These are phyloP conservation scores for Pachliopta kotzebuea DNA, from an alignment of 2,888 invertebrate species.

Conservation along the genomic window DNA sequence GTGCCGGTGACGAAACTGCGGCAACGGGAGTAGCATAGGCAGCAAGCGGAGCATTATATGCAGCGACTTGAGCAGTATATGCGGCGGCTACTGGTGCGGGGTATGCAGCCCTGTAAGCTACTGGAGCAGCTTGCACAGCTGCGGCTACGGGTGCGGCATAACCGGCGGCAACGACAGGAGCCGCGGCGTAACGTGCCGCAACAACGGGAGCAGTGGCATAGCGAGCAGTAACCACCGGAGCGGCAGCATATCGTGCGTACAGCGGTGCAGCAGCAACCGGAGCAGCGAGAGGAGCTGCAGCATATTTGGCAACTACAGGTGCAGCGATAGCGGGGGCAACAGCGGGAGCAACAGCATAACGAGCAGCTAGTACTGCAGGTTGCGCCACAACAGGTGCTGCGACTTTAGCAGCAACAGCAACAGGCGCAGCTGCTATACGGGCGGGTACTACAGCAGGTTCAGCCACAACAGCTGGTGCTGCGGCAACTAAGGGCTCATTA, in stretches of 20 bases:
- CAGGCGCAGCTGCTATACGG: conserved; percentile 47
- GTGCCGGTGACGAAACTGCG: conserved; percentile 37
- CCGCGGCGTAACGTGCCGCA: conserved; percentile 38
- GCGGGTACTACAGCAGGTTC: conserved; percentile 51
- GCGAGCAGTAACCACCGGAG: conserved; percentile 59
- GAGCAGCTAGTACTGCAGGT: conserved; percentile 51
- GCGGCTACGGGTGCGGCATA: conserved; percentile 37
- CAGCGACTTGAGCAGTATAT: conserved; percentile 35
- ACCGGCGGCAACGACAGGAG: conserved; percentile 44
- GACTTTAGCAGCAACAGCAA: conserved; percentile 36
- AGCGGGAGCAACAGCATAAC: conserved; percentile 45
- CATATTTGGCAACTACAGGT: conserved; percentile 43
- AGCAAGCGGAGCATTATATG: conserved; percentile 36
- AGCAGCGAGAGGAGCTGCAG: conserved; percentile 38
- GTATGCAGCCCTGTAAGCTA: conserved; percentile 40
- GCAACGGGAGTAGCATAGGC: conserved; percentile 47
- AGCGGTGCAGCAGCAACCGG: conserved; percentile 33
- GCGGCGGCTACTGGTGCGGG: conserved; percentile 38
- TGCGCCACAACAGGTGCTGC: conserved; percentile 68
- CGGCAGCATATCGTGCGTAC: conserved; percentile 35
- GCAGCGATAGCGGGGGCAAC: conserved; percentile 40
- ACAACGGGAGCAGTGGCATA: conserved; percentile 69
- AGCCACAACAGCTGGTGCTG: conserved; percentile 60
- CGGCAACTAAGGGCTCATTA: conserved; percentile 60
- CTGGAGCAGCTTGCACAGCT: conserved; percentile 31